Conservation (phyloP, 2,797 vertebrate genomes). For the Myotis planiceps region DNA sequence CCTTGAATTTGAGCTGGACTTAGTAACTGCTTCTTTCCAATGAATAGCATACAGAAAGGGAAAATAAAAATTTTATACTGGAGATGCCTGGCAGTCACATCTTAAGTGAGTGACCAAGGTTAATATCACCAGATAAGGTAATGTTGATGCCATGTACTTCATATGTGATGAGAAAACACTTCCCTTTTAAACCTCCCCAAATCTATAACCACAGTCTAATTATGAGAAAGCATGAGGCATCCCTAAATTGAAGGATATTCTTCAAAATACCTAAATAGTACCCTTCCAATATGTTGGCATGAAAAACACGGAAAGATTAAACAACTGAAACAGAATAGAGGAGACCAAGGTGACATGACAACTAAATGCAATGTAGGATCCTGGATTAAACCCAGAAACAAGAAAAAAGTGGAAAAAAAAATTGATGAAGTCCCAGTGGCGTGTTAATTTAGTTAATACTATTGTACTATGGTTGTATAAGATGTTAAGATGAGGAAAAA, state of each 20-base stretch:
- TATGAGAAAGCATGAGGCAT: background rate
- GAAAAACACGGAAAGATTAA: conserved; percentile 1
- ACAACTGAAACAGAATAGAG: background rate
- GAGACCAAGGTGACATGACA: background rate
- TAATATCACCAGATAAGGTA: background rate
- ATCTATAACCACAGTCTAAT: background rate
- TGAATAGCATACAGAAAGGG: background rate
- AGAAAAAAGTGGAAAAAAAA: background rate
- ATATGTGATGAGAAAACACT: background rate
- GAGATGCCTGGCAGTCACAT: background rate
- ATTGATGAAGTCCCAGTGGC: background rate
- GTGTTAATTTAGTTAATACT: background rate
- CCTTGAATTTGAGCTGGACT: background rate
- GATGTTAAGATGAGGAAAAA: background rate
- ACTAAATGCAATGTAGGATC: background rate
- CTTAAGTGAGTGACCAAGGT: background rate
- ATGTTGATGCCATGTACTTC: background rate
- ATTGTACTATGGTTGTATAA: background rate
- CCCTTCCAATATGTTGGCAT: background rate
- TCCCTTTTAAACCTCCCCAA: background rate
- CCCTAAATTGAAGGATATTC: background rate
- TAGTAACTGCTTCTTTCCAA: background rate
- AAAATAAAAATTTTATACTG: background rate
- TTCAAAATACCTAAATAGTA: background rate
- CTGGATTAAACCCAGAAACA: background rate